Evolutionary conservation across 2,888 invertebrate species (phyloP).

Genomic region (Rambutsinella grinnellia): DNA sequence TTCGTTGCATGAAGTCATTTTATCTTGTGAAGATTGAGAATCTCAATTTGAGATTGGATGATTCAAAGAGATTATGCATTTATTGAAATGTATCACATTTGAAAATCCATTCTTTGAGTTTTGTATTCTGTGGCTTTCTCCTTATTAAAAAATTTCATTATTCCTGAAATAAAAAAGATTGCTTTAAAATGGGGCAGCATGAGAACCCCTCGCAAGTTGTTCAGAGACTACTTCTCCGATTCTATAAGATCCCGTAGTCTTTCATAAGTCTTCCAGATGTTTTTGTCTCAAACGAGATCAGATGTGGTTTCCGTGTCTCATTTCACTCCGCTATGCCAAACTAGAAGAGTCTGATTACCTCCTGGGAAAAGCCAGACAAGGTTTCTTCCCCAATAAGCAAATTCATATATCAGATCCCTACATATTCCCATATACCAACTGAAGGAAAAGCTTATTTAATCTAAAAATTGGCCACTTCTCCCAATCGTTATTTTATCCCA

Average conservation of each 20-base stretch:
- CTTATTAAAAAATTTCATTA: no score
- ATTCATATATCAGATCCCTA: no score
- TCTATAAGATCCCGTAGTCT: no score
- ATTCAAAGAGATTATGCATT: no score
- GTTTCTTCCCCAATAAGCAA: not conserved
- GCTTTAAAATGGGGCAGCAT: not conserved
- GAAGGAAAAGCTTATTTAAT: not conserved
- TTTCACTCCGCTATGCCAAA: not conserved
- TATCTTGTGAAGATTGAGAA: no score
- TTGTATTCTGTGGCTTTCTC: no score
- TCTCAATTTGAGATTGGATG: no score
- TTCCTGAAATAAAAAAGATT: no score
- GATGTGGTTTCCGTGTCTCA: slow-evolving; percentile 17
- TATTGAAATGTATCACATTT: no score
- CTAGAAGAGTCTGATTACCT: slow-evolving; percentile 20
- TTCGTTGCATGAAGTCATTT: not conserved
- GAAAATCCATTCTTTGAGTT: no score
- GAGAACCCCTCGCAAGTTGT: not conserved
- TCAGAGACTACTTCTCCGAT: no score
- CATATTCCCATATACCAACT: no score
- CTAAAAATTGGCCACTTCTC: not conserved
- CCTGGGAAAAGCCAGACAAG: not conserved
- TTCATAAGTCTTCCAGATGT: slow-evolving; percentile 3
- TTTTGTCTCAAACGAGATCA: slow-evolving; percentile 2
- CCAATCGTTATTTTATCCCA: not conserved